These are phyloP conservation scores for Phortica variegata DNA, from an alignment of 1,140 invertebrate genomes.

Conservation along the genomic window DNA sequence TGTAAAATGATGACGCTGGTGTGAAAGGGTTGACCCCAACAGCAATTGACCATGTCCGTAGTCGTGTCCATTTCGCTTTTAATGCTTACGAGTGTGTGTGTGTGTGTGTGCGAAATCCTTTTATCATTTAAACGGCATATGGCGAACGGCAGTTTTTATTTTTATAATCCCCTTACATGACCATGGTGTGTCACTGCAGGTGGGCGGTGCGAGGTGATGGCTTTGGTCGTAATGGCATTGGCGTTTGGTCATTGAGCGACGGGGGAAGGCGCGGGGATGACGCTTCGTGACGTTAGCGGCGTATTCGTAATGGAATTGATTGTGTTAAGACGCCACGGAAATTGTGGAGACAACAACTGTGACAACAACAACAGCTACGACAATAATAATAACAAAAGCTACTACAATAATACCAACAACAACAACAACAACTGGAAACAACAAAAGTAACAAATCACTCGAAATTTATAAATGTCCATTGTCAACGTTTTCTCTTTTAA, in stretches of 20 bases:
- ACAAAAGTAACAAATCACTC: conserved; percentile 30
- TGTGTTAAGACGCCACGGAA: conserved; percentile 35
- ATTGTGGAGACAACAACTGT: conserved; percentile 21
- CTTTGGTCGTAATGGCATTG: no score
- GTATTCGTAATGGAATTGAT: no score
- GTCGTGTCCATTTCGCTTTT: conserved; percentile 32
- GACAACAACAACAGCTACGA: no score
- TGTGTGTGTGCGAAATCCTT: conserved; percentile 32
- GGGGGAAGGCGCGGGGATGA: neutral
- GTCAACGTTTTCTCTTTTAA: conserved; percentile 24
- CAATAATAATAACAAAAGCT: no score
- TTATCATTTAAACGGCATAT: conserved; percentile 55
- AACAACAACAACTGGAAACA: conserved; percentile 5
- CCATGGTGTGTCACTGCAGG: no score
- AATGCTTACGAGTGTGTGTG: conserved; percentile 5
- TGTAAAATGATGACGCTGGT: conserved; percentile 45
- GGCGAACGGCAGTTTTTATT: conserved; percentile 50
- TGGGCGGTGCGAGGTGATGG: no score
- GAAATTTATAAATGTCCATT: conserved; percentile 48
- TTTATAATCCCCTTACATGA: conserved; percentile 29
- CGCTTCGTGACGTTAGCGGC: neutral
- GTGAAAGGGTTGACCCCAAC: conserved; percentile 52
- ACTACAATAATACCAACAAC: no score
- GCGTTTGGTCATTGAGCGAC: neutral
- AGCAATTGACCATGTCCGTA: conserved; percentile 53